Conservation (phyloP, 2,797 vertebrate genomes). For the Avahi laniger region DNA sequence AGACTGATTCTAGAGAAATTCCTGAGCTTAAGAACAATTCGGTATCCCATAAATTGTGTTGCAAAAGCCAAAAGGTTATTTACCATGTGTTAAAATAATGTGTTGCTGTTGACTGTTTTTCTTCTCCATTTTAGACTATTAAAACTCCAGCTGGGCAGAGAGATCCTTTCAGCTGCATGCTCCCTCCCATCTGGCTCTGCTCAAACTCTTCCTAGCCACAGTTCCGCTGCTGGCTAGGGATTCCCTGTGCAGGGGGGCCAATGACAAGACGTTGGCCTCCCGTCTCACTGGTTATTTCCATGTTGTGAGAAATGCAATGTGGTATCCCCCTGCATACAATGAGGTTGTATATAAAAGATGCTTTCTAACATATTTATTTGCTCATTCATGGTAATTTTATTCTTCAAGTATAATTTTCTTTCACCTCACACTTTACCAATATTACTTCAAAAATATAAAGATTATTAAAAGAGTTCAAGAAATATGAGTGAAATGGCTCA, state of each 20-base stretch:
- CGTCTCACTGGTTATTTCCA: neutral
- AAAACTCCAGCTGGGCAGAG: slow-evolving; percentile 3
- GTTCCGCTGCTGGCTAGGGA: neutral
- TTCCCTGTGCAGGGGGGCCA: neutral
- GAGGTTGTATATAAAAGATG: neutral
- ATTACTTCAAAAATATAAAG: neutral
- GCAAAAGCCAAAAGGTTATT: slow-evolving; percentile 54
- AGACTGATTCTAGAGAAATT: slow-evolving; percentile 38
- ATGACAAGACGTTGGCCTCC: neutral
- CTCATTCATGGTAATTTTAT: neutral
- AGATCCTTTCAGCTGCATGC: neutral
- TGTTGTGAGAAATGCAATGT: neutral
- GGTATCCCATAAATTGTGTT: neutral
- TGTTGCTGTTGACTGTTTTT: neutral
- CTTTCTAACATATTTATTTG: neutral
- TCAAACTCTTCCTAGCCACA: neutral
- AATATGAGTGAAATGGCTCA: neutral
- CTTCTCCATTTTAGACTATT: neutral
- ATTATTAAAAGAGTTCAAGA: neutral
- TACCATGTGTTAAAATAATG: neutral
- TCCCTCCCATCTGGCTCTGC: neutral
- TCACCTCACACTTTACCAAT: neutral
- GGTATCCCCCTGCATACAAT: neutral
- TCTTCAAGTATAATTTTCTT: neutral
- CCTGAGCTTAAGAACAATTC: slow-evolving; percentile 33